A percentile compares a stretch with the other conserved stretches of the same genome.
Evolutionary conservation across 2,797 vertebrate species (phyloP).

Genomic region (Morelia viridis): DNA sequence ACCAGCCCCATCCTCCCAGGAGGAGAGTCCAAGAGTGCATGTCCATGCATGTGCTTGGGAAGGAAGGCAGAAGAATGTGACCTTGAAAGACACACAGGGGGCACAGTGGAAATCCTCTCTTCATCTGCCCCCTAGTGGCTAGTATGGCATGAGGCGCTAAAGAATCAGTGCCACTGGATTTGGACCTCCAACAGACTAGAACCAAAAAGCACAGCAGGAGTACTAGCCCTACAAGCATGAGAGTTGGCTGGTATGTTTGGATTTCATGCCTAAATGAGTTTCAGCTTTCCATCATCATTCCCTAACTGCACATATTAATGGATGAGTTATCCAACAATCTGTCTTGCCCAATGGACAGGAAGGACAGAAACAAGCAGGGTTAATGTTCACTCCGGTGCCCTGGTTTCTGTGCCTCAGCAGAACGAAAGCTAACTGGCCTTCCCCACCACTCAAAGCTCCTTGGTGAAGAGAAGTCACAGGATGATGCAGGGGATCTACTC

Average conservation of each 20-base stretch:
- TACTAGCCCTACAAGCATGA: background rate
- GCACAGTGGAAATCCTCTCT: background rate
- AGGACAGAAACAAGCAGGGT: constrained; percentile 7
- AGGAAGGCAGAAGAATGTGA: background rate
- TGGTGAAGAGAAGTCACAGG: background rate
- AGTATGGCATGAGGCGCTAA: background rate
- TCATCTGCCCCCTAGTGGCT: background rate
- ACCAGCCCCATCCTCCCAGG: background rate
- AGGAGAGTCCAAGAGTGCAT: background rate
- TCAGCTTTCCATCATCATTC: background rate
- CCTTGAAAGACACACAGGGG: background rate
- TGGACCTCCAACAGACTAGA: background rate
- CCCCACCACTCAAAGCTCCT: background rate
- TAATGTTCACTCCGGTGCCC: constrained; percentile 36
- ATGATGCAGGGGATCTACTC: constrained; percentile 6
- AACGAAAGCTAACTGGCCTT: background rate
- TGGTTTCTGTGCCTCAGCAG: background rate
- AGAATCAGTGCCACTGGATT: background rate
- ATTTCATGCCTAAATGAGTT: background rate
- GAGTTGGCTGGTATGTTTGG: background rate
- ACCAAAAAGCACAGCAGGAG: background rate
- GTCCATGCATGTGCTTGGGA: background rate
- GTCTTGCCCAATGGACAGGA: background rate
- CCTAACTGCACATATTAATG: background rate
- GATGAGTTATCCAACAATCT: constrained; percentile 4